Conservation (phyloP, 37 sponge, comb jelly and placozoan species). For the Spongilla lacustris region DNA sequence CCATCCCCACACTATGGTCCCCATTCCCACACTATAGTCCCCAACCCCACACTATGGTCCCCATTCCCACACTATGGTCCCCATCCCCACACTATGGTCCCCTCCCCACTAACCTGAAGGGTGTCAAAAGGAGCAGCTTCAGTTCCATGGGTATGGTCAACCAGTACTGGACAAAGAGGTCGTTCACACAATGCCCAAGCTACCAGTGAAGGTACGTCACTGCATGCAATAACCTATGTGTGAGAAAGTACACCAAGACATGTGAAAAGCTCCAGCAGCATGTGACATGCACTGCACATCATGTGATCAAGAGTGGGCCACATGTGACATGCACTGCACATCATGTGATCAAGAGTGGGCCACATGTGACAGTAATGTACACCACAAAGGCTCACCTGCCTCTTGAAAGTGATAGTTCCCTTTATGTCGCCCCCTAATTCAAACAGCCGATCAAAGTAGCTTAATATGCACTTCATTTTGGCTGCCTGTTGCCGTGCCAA, state of each 20-base stretch:
- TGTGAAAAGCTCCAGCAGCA: too few species aligned
- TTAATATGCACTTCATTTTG: constrained; percentile 67
- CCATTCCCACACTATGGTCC: too few species aligned
- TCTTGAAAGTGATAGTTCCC: constrained; percentile 40
- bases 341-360: too few species aligned
- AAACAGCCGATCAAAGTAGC: constrained; percentile 67
- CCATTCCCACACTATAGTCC: too few species aligned
- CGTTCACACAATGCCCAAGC: background rate
- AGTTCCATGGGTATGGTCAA: background rate
- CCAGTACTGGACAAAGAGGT: background rate
- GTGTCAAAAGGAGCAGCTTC: background rate
- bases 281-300: too few species aligned
- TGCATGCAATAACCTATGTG: background rate
- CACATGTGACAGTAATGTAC: too few species aligned
- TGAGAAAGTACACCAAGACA: too few species aligned
- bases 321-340: background rate
- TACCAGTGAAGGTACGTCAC: background rate
- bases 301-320: background rate
- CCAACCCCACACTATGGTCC: background rate
- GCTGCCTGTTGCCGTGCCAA: constrained; percentile 29
- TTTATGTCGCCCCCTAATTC: constrained; percentile 29
- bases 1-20: background rate
- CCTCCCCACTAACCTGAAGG: background rate
- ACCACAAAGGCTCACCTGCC: constrained; percentile 78
- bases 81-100: background rate